phyloP scores from a whole-genome alignment of 2,113 vertebrate genomes.

The Pteropus alecto region DNA sequence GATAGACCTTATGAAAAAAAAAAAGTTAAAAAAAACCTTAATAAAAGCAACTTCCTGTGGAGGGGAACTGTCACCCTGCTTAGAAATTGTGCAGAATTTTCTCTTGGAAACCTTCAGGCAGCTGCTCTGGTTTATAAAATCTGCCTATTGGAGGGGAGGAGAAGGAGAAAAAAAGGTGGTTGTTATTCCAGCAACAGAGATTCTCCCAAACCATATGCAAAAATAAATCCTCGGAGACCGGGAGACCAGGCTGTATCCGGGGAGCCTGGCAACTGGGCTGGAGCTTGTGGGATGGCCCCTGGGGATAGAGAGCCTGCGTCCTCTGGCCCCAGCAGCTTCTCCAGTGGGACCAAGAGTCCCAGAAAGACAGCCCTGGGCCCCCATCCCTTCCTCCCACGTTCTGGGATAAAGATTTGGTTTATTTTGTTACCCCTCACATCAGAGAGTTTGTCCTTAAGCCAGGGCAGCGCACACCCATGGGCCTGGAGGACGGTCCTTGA shows the following conservation, averaged over 20 bases:
- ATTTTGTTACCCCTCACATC: not conserved
- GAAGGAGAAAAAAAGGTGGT: constrained; percentile 32
- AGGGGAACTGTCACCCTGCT: constrained; percentile 68
- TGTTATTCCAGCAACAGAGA: constrained; percentile 69
- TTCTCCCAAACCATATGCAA: constrained; percentile 74
- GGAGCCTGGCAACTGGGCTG: constrained; percentile 64
- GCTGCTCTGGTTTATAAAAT: constrained; percentile 79
- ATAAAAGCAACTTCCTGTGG: constrained; percentile 74
- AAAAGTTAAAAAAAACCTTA: not conserved
- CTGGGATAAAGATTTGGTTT: not conserved
- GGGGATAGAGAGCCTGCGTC: constrained; percentile 10
- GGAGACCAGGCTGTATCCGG: constrained; percentile 41
- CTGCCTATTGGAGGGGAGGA: constrained; percentile 66
- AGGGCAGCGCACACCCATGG: not conserved
- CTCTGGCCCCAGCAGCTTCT: not conserved
- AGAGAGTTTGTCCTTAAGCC: not conserved
- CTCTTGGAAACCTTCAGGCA: constrained; percentile 76
- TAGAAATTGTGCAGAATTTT: constrained; percentile 75
- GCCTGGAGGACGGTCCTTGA: not conserved
- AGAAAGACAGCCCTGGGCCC: not conserved
- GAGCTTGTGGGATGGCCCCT: constrained; percentile 13
- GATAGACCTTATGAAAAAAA: constrained; percentile 18
- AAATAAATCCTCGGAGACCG: constrained; percentile 64
- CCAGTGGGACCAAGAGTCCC: not conserved
- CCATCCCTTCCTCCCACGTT: not conserved